Evolutionary conservation across 2,888 invertebrate genomes (phyloP).

Genomic region (Zaprionus obscuricornis): DNA sequence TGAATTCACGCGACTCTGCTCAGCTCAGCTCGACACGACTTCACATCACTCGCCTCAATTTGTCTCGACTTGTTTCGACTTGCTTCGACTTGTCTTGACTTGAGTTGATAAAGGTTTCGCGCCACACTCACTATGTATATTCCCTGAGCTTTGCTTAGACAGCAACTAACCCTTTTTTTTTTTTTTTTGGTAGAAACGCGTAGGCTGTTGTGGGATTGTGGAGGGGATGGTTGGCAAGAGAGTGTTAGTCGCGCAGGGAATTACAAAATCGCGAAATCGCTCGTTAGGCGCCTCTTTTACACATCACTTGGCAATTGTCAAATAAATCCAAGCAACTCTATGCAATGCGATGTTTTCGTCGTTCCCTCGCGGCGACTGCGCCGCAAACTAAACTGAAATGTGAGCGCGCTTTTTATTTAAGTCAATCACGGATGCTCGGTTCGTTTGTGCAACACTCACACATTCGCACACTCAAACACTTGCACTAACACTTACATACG

Average conservation of each 20-base stretch:
- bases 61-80: too few relatives aligned
- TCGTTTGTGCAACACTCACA: conserved; percentile 38
- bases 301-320: conserved; percentile 78
- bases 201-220: neutral
- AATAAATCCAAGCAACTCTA: conserved; percentile 69
- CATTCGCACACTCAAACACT: conserved; percentile 13
- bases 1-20: neutral
- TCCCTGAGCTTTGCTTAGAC: conserved; percentile 52
- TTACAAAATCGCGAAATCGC: conserved; percentile 51
- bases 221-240: neutral
- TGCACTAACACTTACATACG: conserved; percentile 5
- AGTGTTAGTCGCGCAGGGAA: too few relatives aligned
- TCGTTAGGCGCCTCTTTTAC: conserved; percentile 75
- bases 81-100: conserved; percentile 17
- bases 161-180: conserved; percentile 43
- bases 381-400: conserved; percentile 75
- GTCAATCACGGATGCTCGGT: conserved; percentile 78
- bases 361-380: conserved; percentile 76
- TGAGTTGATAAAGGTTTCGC: conserved; percentile 65
- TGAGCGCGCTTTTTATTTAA: conserved; percentile 77
- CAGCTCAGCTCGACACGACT: conserved; percentile 39
- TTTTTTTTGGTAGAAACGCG: neutral
- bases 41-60: conserved; percentile 26
- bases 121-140: too few relatives aligned
- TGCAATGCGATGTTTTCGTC: conserved; percentile 37